Evolutionary conservation across 2,797 vertebrate species (phyloP).

Genomic region (Sebastes taczanowskii): DNA sequence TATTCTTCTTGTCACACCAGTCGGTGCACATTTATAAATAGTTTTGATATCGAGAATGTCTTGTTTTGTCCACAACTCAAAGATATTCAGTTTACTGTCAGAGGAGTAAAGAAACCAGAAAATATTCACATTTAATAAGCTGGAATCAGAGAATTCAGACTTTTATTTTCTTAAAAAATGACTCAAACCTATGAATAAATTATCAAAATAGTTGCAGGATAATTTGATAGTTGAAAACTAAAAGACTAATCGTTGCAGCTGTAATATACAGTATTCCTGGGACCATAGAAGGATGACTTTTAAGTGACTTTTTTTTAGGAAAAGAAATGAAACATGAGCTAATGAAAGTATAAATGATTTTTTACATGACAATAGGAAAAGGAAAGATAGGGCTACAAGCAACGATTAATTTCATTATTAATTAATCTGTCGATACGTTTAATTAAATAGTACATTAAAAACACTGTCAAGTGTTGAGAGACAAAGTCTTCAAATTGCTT

Average conservation of each 20-base stretch:
- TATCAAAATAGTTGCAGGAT: too few relatives aligned
- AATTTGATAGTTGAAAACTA: too few relatives aligned
- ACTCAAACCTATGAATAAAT: too few relatives aligned
- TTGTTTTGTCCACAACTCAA: too few relatives aligned
- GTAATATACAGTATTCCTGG: too few relatives aligned
- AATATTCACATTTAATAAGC: too few relatives aligned
- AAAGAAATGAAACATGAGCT: neutral
- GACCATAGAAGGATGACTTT: neutral
- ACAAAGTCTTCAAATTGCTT: neutral
- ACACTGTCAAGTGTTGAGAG: neutral
- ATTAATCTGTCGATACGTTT: neutral
- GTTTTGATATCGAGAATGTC: neutral
- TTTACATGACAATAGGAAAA: neutral
- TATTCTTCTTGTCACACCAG: neutral
- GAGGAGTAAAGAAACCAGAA: too few relatives aligned
- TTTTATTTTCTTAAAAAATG: too few relatives aligned
- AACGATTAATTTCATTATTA: neutral
- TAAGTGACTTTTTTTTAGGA: too few relatives aligned
- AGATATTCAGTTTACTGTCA: too few relatives aligned
- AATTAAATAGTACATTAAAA: neutral
- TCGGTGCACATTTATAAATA: neutral
- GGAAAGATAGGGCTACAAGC: neutral
- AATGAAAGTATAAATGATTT: neutral
- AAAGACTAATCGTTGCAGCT: too few relatives aligned
- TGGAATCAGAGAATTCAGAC: too few relatives aligned